phyloP scores from a whole-genome alignment of 2,797 vertebrate species.

The Danio choprae region DNA sequence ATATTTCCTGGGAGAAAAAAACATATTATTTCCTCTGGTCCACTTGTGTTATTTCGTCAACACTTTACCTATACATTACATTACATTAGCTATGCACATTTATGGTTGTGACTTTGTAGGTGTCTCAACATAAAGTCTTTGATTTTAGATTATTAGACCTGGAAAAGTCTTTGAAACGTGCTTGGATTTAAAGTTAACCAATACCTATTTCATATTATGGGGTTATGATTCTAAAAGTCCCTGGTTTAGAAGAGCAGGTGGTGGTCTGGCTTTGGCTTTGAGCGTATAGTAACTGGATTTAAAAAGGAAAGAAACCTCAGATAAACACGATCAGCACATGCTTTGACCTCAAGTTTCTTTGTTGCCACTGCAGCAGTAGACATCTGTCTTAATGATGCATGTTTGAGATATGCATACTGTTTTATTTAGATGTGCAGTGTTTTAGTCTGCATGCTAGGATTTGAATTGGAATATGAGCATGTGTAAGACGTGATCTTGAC shows the following conservation, averaged over 20 bases:
- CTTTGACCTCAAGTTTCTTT: not conserved
- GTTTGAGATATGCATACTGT: not conserved
- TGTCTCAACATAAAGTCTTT: too few relatives aligned
- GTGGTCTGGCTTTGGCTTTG: not conserved
- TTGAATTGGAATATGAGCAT: not conserved
- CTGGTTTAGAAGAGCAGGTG: not conserved
- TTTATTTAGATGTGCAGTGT: not conserved
- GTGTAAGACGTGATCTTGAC: not conserved
- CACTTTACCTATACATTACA: too few relatives aligned
- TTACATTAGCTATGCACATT: too few relatives aligned
- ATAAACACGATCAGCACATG: not conserved
- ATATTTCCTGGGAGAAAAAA: too few relatives aligned
- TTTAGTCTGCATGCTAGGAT: not conserved
- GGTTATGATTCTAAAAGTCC: not conserved
- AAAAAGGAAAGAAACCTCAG: not conserved
- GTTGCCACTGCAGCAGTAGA: not conserved
- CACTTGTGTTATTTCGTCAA: too few relatives aligned
- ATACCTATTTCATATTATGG: not conserved
- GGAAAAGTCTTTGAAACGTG: too few relatives aligned
- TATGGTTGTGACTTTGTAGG: too few relatives aligned
- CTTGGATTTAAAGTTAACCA: too few relatives aligned
- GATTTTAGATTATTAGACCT: too few relatives aligned
- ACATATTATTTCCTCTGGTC: too few relatives aligned
- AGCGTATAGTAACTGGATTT: not conserved
- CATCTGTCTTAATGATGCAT: not conserved